These are phyloP conservation scores for Rhadinocentrus ornatus DNA, from an alignment of 2,797 vertebrate genomes.

Conservation along the genomic window DNA sequence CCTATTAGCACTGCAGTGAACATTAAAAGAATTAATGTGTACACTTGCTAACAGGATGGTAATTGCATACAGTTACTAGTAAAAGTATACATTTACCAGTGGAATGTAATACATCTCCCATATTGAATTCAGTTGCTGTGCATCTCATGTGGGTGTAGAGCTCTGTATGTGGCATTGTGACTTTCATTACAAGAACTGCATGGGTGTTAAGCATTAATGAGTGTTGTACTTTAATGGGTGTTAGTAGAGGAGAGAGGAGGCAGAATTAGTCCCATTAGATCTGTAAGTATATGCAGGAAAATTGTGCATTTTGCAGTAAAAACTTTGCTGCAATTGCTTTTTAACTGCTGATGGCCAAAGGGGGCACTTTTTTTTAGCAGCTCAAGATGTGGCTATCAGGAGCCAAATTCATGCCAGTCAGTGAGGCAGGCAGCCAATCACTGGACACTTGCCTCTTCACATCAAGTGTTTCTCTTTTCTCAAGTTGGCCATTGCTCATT, in stretches of 20 bases:
- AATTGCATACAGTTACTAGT: slow-evolving; percentile 69
- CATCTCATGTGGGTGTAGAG: slow-evolving; percentile 46
- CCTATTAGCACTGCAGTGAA: slow-evolving; percentile 53
- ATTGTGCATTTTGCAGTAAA: slow-evolving; percentile 44
- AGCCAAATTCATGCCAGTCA: slow-evolving; percentile 56
- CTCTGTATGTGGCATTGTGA: slow-evolving; percentile 43
- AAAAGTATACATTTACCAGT: slow-evolving; percentile 63
- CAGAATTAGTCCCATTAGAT: slow-evolving; percentile 62
- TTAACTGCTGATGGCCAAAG: slow-evolving; percentile 28
- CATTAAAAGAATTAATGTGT: slow-evolving; percentile 51
- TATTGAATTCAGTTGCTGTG: slow-evolving; percentile 41
- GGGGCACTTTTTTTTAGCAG: slow-evolving; percentile 38
- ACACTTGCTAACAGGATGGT: slow-evolving; percentile 43
- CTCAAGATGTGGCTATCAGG: slow-evolving; percentile 51
- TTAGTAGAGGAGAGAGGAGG: slow-evolving; percentile 37
- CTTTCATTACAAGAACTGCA: slow-evolving; percentile 68
- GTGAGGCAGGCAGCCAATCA: slow-evolving; percentile 61
- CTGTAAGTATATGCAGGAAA: slow-evolving; percentile 31
- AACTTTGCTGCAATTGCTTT: slow-evolving; percentile 45
- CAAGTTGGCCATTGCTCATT: slow-evolving; percentile 55
- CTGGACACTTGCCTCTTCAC: slow-evolving; percentile 61
- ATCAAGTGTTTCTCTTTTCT: slow-evolving; percentile 50
- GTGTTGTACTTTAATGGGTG: slow-evolving; percentile 50
- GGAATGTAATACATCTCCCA: slow-evolving; percentile 52
- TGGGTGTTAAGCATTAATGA: slow-evolving; percentile 74